Evolutionary conservation across 2,113 vertebrate species (phyloP).

Genomic region (Gobiocypris rarus): DNA sequence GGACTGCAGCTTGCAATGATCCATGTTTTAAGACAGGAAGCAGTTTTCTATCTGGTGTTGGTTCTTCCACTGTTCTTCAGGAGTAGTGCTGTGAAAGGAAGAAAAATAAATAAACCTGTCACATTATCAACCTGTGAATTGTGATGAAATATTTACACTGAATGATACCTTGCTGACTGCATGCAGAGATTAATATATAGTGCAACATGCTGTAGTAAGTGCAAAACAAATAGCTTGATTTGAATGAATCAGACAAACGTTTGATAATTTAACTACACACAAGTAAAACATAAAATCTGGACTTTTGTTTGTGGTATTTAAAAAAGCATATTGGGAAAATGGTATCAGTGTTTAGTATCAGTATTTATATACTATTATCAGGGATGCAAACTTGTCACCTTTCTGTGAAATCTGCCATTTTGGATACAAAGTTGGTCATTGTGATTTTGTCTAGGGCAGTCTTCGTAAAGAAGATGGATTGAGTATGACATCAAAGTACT

Average conservation of each 20-base stretch:
- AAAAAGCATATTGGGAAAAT: not conserved
- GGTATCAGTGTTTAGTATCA: no score
- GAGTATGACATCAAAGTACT: no score
- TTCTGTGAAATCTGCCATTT: no score
- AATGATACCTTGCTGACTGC: not conserved
- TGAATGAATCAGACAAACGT: not conserved
- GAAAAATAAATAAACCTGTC: not conserved
- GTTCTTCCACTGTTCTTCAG: not conserved
- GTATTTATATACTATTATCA: no score
- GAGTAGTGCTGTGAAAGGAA: not conserved
- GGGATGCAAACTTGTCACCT: no score
- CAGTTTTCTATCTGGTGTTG: not conserved
- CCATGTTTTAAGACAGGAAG: constrained; percentile 16
- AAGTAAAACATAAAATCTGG: not conserved
- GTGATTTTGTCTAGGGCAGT: no score
- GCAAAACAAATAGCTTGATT: not conserved
- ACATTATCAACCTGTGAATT: not conserved
- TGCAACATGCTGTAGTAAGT: not conserved
- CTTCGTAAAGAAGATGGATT: no score
- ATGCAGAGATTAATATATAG: not conserved
- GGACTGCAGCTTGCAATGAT: not conserved
- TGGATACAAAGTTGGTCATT: no score
- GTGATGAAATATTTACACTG: not conserved
- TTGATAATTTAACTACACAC: not conserved
- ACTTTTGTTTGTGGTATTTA: not conserved